Conservation (phyloP, 2,888 invertebrate species). For the Sphaeridia pumilis region DNA sequence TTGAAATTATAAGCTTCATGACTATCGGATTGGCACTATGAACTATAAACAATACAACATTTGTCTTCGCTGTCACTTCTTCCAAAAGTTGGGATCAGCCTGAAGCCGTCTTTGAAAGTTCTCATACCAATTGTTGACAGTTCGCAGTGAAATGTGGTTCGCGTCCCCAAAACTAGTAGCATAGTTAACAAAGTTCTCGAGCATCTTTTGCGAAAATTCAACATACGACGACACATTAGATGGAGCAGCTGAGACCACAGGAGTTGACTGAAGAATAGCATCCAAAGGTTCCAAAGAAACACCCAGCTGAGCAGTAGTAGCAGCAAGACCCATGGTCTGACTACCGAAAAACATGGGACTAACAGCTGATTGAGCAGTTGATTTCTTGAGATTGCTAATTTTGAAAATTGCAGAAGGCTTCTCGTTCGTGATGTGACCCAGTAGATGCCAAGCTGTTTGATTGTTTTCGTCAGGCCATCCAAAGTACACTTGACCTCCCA, state of each 20-base stretch:
- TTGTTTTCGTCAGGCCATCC: slow-evolving; percentile 83
- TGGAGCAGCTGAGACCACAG: slow-evolving; percentile 39
- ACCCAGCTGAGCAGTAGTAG: slow-evolving; percentile 58
- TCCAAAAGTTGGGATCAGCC: slow-evolving; percentile 93
- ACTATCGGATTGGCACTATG: too few species aligned
- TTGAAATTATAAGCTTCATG: too few species aligned
- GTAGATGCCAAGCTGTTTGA: slow-evolving; percentile 84
- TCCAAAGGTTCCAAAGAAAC: slow-evolving; percentile 70
- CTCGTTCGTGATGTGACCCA: slow-evolving; percentile 81
- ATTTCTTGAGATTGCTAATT: slow-evolving; percentile 70
- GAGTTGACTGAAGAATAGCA: slow-evolving; percentile 45
- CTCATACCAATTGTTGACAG: slow-evolving; percentile 47
- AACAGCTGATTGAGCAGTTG: slow-evolving; percentile 39
- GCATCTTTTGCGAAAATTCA: slow-evolving; percentile 68
- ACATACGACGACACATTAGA: slow-evolving; percentile 41
- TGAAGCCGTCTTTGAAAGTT: slow-evolving; percentile 79
- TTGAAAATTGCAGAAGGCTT: slow-evolving; percentile 98
- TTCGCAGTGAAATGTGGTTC: slow-evolving; percentile 21
- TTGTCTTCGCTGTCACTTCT: too few species aligned
- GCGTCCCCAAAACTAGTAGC: slow-evolving; percentile 65
- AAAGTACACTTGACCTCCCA: slow-evolving; percentile 58
- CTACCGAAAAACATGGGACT: slow-evolving; percentile 35
- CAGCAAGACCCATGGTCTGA: slow-evolving; percentile 16
- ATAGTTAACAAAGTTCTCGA: slow-evolving; percentile 85
- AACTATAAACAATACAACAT: too few species aligned